Evolutionary conservation across 2,113 vertebrate genomes (phyloP), one percentile per base, ranked within the genome.

Genomic region (Casuarius casuarius): DNA sequence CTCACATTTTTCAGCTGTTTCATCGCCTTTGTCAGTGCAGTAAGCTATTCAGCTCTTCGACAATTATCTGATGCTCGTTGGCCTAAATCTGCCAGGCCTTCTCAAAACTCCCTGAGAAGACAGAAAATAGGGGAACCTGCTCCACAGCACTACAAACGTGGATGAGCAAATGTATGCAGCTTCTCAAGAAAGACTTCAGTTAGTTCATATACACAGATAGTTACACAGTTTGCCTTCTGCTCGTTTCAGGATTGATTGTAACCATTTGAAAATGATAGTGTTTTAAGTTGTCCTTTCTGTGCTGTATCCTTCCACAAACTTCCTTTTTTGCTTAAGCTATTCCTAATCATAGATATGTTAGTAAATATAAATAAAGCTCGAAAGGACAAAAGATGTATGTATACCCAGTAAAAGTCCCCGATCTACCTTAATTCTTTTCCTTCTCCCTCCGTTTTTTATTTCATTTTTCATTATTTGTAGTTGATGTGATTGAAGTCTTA

Each of bases 61-160:
- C 90, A 92, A 71, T 94, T 95, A 91, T 86, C 81, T 95, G 87
- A 93, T 90, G 93, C 87, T 95, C 5, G 0, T 58, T 97, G 96
- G 91, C 96, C 97, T 97, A 33, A 80, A 96, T 97, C 90, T 97
- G 89, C 95, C 83, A 94, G 68, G 42, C 68, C 48, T 84, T 87
- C 46, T 72, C 63, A 1, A 0, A 59, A 8, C 58, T 90, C 46
- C 63, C 91, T 48, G 72, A 40, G 87, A 77, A 77, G 65, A 63
- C 10, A 54, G 79, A 73, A 51, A n/a, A 1, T 1, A 48, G 66
- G 44, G 67, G 67, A 91, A 84, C 82, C 66, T 8, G 3, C 56
- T 92, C 61, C 22, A 8, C 52, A 9, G 38, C 59, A 48, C 54
- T 79, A 77, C 90, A 86, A 83, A 83, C 66, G 79, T 4, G 0